These are phyloP conservation scores for Paradoxurus hermaphroditus DNA, from an alignment of 2,113 vertebrate genomes.

Conservation along the genomic window DNA sequence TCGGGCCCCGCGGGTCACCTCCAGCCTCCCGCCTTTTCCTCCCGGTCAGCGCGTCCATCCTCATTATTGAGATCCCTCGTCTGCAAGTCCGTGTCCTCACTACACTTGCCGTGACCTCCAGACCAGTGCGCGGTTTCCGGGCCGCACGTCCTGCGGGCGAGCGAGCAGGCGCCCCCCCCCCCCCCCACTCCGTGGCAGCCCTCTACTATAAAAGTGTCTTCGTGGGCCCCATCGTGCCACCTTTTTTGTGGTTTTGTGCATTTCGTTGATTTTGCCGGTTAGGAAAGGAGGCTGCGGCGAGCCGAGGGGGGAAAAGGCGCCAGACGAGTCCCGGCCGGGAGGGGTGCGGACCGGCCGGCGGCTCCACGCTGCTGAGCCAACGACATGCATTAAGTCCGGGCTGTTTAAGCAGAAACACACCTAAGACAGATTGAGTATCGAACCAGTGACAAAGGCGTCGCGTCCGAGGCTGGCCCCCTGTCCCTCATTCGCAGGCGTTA, in stretches of 20 bases:
- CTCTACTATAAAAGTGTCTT: too few relatives aligned
- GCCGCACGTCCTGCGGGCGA: too few relatives aligned
- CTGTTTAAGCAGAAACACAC: background rate
- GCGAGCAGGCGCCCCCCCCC: background rate
- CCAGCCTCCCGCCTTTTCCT: background rate
- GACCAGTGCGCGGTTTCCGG: background rate
- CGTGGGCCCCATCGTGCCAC: background rate
- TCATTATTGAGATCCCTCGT: background rate
- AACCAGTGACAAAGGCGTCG: background rate
- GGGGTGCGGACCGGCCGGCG: too few relatives aligned
- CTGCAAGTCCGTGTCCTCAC: background rate
- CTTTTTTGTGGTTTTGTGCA: background rate
- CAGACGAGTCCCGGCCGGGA: background rate
- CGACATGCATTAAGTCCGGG: background rate
- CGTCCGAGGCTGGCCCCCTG: background rate
- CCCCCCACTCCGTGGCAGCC: background rate
- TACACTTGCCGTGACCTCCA: too few relatives aligned
- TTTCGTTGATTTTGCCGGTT: too few relatives aligned
- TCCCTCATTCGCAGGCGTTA: background rate
- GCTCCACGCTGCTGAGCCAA: background rate
- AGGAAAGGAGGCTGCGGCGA: background rate
- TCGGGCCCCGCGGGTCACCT: background rate
- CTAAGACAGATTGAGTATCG: background rate
- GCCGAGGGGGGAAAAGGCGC: fast-evolving
- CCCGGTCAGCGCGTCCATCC: background rate